Percentiles rank a stretch among this genome's conserved stretches.
phyloP scores from a whole-genome alignment of 2,797 vertebrate genomes.

The Rhinoraja longicauda region DNA sequence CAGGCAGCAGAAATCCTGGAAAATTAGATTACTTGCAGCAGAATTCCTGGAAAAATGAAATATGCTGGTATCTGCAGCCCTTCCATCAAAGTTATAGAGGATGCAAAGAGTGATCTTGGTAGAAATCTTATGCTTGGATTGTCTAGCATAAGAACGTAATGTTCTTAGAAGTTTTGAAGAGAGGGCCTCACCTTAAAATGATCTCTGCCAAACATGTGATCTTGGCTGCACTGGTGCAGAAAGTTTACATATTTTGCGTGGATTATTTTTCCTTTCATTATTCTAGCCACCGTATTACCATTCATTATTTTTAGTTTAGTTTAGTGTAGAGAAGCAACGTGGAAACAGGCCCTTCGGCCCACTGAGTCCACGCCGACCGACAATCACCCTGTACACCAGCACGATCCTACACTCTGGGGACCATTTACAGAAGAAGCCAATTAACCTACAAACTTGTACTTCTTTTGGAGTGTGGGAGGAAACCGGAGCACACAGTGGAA shows the following conservation, averaged over 20 bases:
- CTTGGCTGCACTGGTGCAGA: neutral
- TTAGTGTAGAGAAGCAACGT: too few relatives aligned
- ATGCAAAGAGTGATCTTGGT: neutral
- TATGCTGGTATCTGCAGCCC: neutral
- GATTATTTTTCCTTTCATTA: neutral
- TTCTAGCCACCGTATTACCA: neutral
- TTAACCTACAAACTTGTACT: too few relatives aligned
- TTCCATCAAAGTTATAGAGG: neutral
- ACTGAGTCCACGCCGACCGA: too few relatives aligned
- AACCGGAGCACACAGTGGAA: too few relatives aligned
- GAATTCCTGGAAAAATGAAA: neutral
- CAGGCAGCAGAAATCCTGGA: neutral
- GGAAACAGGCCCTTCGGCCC: too few relatives aligned
- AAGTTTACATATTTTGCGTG: neutral
- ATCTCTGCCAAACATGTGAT: neutral
- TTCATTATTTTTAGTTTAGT: too few relatives aligned
- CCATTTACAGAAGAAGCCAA: too few relatives aligned
- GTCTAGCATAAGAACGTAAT: neutral
- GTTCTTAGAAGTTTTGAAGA: neutral
- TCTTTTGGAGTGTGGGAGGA: too few relatives aligned
- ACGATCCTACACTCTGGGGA: too few relatives aligned
- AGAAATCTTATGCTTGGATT: neutral
- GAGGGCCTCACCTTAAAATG: neutral
- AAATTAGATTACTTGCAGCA: neutral
- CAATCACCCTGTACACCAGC: too few relatives aligned